phyloP scores from a whole-genome alignment of 2,888 invertebrate species.

The Mesorhabditis spiculigera region DNA sequence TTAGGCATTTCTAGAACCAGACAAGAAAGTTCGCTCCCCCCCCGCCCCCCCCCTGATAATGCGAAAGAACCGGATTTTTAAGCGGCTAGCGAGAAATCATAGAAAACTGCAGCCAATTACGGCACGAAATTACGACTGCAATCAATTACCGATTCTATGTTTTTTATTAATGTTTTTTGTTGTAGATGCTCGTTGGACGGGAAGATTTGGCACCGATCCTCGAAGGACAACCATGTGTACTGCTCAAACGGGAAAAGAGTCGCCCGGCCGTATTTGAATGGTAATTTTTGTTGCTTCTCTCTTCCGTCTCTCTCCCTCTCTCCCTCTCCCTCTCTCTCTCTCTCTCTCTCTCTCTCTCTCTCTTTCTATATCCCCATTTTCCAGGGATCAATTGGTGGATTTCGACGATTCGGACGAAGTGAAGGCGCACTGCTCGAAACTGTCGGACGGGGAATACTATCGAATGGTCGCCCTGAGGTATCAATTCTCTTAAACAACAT shows the following conservation, averaged over 20 bases:
- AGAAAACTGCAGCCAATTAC: too few species aligned
- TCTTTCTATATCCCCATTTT: neutral
- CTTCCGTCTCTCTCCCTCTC: too few species aligned
- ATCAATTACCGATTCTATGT: too few species aligned
- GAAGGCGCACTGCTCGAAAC: neutral
- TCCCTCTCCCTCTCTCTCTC: too few species aligned
- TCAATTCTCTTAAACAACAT: neutral
- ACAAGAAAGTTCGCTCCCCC: too few species aligned
- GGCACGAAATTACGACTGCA: too few species aligned
- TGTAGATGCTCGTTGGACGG: slow-evolving; percentile 37
- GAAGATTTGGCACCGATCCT: slow-evolving; percentile 38
- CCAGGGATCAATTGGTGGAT: neutral
- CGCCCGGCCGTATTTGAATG: neutral
- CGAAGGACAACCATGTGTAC: slow-evolving; percentile 32
- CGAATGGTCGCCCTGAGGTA: neutral
- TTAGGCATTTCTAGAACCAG: too few species aligned
- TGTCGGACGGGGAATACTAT: neutral
- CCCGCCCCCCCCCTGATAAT: too few species aligned
- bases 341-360: too few species aligned
- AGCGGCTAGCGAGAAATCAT: too few species aligned
- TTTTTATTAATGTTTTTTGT: neutral
- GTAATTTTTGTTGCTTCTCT: neutral
- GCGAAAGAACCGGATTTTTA: too few species aligned
- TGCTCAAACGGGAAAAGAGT: slow-evolving; percentile 10
- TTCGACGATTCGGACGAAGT: neutral